phyloP scores from a whole-genome alignment of 2,113 vertebrate species.

The Solea senegalensis region DNA sequence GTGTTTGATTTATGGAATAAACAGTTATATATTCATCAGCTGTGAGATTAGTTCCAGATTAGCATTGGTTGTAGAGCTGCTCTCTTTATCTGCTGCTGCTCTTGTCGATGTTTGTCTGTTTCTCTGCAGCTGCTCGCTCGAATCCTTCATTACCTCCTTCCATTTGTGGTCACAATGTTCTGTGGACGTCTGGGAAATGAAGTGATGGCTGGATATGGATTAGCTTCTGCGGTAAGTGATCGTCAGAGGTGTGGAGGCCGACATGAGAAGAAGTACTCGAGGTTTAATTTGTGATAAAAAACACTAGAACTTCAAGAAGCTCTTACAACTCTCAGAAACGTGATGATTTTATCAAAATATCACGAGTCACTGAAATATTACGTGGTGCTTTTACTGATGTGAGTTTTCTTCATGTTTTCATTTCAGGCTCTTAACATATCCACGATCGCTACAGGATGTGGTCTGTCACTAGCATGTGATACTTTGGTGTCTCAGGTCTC shows the following conservation, averaged over 20 bases:
- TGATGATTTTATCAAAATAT: constrained; percentile 19
- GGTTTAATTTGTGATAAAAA: too few relatives aligned
- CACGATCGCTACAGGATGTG: constrained; percentile 85
- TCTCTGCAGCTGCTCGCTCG: constrained; percentile 84
- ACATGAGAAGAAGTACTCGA: too few relatives aligned
- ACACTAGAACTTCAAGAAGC: background rate
- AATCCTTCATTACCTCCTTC: constrained; percentile 87
- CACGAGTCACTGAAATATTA: constrained; percentile 3
- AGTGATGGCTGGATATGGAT: constrained; percentile 85
- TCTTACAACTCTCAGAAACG: background rate
- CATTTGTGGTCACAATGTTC: constrained; percentile 89
- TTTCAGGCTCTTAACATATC: constrained; percentile 89
- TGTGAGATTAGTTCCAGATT: too few relatives aligned
- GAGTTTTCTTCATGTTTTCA: constrained; percentile 33
- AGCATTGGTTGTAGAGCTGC: too few relatives aligned
- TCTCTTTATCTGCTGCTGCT: background rate
- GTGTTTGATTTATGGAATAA: too few relatives aligned
- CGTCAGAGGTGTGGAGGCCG: background rate
- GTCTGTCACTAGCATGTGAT: constrained; percentile 88
- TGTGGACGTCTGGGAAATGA: constrained; percentile 91
- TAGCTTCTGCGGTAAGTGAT: constrained; percentile 86
- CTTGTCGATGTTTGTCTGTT: constrained; percentile 22
- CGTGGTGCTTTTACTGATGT: background rate
- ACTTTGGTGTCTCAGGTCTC: constrained; percentile 93
- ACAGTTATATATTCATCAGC: too few relatives aligned